Evolutionary conservation across 2,797 vertebrate genomes (phyloP), one percentile per base, ranked within the genome.

Genomic region (Enteromius viviparus): DNA sequence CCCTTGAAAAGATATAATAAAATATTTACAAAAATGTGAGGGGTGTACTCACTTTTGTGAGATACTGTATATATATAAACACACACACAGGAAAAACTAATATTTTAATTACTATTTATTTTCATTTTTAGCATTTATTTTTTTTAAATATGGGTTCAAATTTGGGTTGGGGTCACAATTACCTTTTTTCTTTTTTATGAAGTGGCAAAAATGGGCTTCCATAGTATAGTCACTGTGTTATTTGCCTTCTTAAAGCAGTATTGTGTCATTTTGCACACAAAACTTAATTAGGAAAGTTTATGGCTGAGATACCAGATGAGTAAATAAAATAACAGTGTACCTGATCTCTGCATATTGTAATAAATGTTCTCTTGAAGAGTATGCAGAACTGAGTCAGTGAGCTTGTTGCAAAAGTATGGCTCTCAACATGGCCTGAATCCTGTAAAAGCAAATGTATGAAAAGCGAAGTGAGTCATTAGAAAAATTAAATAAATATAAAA

Each of bases 311-410:
- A 80, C 34, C 15, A 75, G 6, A n/a, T 34, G 1, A 55, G 11
- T 40, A 26, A 47, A 77, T 32, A 26, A 42, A 7, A 78, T 2
- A 45, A 11, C 26, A 69, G 2, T 93, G 80, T 89, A 98, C 97
- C 94, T 96, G 96, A 89, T 99, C 97, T 91, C 97, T 93, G 47
- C 97, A 94, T 90, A 96, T 97, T 74, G 95, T 97, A 83, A 97
- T 87, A 79, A 98, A 95, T n/a, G 96, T 97, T 90, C 97, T 96
- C 89, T 95, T 96, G 94, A 98, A 97, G 89, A 99, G 96, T 90
- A 98, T 97, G 85, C 95, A 96, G 92, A 99, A 98, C 93, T 99
- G 97, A 10, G 96, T 97, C 45, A 95, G 89, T 51, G 96, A 96
- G 89, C 95, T 98, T 80, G 96, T 98, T 75, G 97, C 95, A 85